Evolutionary conservation across 37 sponge, comb jelly and placozoan genomes (phyloP).

Genomic region (Halichondria panicea): DNA sequence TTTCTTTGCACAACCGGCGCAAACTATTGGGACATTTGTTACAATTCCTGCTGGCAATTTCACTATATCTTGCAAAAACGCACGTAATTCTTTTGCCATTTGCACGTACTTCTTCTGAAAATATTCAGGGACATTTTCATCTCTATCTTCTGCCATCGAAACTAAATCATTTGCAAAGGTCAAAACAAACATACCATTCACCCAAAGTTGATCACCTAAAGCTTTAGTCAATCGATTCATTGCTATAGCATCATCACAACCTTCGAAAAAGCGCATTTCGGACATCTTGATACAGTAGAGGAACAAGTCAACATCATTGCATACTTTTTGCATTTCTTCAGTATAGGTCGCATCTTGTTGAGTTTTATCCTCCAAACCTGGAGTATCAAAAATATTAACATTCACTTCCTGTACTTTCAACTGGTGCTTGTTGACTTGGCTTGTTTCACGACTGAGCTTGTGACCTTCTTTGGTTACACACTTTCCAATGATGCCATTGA

Average conservation of each 20-base stretch:
- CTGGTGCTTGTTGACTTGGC: neutral
- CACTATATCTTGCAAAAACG: neutral
- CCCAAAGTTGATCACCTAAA: neutral
- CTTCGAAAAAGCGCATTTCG: neutral
- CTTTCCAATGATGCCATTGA: slow-evolving; percentile 6
- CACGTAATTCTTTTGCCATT: neutral
- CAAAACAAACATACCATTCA: neutral
- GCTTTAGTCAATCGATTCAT: neutral
- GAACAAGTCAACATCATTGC: neutral
- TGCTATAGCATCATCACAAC: neutral
- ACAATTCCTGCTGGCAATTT: neutral
- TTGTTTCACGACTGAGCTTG: neutral
- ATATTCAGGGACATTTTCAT: neutral
- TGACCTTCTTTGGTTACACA: slow-evolving; percentile 3
- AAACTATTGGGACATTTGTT: neutral
- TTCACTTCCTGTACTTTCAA: neutral
- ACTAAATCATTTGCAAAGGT: neutral
- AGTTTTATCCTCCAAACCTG: slow-evolving; percentile 7
- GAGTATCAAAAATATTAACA: neutral
- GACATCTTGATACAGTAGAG: neutral
- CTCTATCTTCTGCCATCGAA: neutral
- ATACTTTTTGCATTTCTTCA: neutral
- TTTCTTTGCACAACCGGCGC: neutral
- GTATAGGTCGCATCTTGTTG: neutral
- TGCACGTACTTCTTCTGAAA: neutral